Evolutionary conservation across 1,140 invertebrate genomes (phyloP).

Genomic region (Cydia fagiglandana): DNA sequence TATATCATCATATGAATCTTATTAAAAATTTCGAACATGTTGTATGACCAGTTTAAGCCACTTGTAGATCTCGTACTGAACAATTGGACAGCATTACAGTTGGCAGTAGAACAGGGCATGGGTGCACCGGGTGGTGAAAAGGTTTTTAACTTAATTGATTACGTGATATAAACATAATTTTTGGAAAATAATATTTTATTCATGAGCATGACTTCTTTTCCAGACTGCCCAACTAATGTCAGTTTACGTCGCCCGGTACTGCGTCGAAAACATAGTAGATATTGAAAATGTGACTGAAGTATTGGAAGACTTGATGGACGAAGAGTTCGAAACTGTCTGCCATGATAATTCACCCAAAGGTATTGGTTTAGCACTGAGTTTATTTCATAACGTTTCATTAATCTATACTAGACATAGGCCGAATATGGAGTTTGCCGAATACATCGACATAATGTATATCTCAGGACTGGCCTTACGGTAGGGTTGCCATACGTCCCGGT

Average conservation of each 20-base stretch:
- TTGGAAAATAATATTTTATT: not conserved
- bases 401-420: no score
- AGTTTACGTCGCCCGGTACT: slow-evolving; percentile 81
- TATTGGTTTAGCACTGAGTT: slow-evolving; percentile 36
- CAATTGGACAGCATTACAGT: slow-evolving; percentile 82
- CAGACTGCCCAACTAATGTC: slow-evolving; percentile 81
- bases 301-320: slow-evolving; percentile 83
- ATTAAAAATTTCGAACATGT: slow-evolving; percentile 50
- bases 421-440: no score
- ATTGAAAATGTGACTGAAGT: slow-evolving; percentile 80
- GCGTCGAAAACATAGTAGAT: slow-evolving; percentile 80
- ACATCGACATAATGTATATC: no score
- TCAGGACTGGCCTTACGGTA: no score
- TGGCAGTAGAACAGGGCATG: slow-evolving; percentile 84
- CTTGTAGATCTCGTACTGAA: slow-evolving; percentile 82
- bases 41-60: slow-evolving; percentile 77
- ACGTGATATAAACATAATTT: not conserved
- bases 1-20: not conserved
- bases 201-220: slow-evolving; percentile 35
- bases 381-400: not conserved
- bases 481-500: no score
- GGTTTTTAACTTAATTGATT: slow-evolving; percentile 39
- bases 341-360: slow-evolving; percentile 82
- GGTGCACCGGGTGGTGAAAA: slow-evolving; percentile 82
- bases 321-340: slow-evolving; percentile 83